phyloP scores from a whole-genome alignment of 1,140 invertebrate genomes.

The Caenorhabditis latens region DNA sequence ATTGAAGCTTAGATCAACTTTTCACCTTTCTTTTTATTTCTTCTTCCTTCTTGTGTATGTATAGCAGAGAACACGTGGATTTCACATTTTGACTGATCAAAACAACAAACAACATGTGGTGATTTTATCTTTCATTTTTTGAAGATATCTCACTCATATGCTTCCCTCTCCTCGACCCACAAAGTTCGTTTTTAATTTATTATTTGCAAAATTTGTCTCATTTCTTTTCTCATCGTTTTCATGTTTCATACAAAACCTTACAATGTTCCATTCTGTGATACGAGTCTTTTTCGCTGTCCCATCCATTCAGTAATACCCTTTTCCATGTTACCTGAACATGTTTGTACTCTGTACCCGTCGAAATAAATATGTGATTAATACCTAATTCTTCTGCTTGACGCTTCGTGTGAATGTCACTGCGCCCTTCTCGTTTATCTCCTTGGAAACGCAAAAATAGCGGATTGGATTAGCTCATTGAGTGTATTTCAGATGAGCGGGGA shows the following conservation, averaged over 20 bases:
- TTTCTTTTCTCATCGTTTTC: background rate
- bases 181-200: background rate
- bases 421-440: slow-evolving; percentile 29
- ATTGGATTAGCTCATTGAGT: no score
- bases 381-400: background rate
- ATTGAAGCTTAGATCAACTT: slow-evolving; percentile 4
- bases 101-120: slow-evolving; percentile 9
- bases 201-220: background rate
- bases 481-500: slow-evolving; percentile 21
- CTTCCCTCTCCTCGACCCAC: background rate
- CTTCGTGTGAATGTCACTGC: slow-evolving; percentile 37
- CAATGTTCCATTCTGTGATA: slow-evolving; percentile 33
- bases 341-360: background rate
- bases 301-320: background rate
- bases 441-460: background rate
- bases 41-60: slow-evolving; percentile 22
- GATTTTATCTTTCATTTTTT: background rate
- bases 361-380: slow-evolving; percentile 25
- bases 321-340: background rate
- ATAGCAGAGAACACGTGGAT: slow-evolving; percentile 32
- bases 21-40: background rate
- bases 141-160: background rate
- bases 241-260: background rate
- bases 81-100: slow-evolving; percentile 27
- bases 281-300: slow-evolving; percentile 19